Conservation (phyloP, 2,113 vertebrate genomes). For the Hippocampus comes region DNA sequence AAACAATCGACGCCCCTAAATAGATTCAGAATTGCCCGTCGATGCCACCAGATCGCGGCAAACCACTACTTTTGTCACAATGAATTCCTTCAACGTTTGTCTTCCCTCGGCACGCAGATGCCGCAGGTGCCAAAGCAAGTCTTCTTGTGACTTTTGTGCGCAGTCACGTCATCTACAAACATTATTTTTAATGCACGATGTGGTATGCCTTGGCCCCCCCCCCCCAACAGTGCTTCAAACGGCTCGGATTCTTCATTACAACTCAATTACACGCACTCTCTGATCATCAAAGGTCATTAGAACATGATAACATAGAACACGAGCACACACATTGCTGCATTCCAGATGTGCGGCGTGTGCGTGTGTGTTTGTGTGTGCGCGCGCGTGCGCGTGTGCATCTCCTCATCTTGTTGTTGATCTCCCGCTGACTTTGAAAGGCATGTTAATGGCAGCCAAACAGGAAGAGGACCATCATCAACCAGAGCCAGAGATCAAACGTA, state of each 20-base stretch:
- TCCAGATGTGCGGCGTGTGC: constrained; percentile 42
- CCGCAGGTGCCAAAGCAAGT: no score
- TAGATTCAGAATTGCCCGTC: no score
- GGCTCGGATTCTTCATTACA: background rate
- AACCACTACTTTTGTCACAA: background rate
- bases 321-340: constrained; percentile 4
- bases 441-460: constrained; percentile 56
- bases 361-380: background rate
- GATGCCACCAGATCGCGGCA: background rate
- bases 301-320: background rate
- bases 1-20: background rate
- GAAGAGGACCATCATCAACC: constrained; percentile 55
- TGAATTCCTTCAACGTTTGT: background rate
- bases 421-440: constrained; percentile 33
- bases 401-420: constrained; percentile 47
- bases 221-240: no score
- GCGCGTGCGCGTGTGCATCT: background rate
- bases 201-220: no score
- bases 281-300: background rate
- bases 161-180: background rate
- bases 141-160: background rate
- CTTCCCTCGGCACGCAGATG: no score
- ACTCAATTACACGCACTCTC: background rate
- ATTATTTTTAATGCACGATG: no score
- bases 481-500: constrained; percentile 42